A percentile compares a stretch with the other conserved stretches of the same genome.
Evolutionary conservation across 2,113 vertebrate genomes (phyloP).

Genomic region (Columbina picui): DNA sequence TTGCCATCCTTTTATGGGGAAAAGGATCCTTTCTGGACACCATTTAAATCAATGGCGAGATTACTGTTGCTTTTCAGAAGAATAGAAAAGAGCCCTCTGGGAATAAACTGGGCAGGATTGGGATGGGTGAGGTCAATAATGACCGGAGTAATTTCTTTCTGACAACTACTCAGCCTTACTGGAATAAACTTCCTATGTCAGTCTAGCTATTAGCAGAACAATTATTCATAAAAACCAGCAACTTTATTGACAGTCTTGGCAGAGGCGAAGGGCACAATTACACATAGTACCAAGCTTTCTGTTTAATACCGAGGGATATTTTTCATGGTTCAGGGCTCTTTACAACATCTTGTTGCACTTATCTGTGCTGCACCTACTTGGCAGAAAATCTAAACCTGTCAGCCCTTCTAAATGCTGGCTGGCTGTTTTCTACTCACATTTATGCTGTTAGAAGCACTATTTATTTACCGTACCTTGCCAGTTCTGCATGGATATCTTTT

Average conservation of each 20-base stretch:
- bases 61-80: conserved; percentile 31
- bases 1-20: not conserved
- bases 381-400: not conserved
- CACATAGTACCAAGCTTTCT: not conserved
- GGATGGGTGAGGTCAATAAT: conserved; percentile 54
- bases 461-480: not conserved
- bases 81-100: conserved; percentile 33
- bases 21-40: conserved; percentile 6
- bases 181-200: conserved; percentile 57
- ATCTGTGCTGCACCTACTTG: not conserved
- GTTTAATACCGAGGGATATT: not conserved
- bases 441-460: not conserved
- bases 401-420: not conserved
- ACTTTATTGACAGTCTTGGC: conserved; percentile 38
- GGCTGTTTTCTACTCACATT: not conserved
- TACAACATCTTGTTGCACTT: conserved; percentile 13
- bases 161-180: conserved; percentile 52
- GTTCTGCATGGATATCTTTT: not conserved
- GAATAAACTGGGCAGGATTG: conserved; percentile 45
- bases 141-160: conserved; percentile 47
- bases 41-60: conserved; percentile 21
- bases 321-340: not conserved
- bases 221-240: not conserved
- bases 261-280: not conserved
- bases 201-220: conserved; percentile 36